Evolutionary conservation across 2,888 invertebrate species (phyloP).

Genomic region (Tipula confusa): DNA sequence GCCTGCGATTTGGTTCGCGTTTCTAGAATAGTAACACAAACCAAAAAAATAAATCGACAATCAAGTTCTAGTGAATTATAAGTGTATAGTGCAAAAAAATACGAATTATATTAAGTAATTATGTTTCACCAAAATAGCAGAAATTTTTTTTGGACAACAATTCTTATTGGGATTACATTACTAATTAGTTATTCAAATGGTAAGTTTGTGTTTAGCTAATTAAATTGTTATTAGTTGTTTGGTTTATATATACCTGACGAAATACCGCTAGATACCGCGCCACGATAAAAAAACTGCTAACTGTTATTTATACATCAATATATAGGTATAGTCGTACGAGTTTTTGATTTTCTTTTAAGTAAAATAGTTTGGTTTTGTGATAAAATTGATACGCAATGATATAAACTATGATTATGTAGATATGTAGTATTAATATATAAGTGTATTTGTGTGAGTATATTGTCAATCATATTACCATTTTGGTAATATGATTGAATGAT

Average conservation of each 20-base stretch:
- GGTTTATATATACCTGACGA: not conserved
- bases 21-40: not conserved
- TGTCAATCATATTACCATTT: not conserved
- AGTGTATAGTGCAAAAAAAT: not conserved
- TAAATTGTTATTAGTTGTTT: not conserved
- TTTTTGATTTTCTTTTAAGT: not conserved
- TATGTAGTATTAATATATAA: not conserved
- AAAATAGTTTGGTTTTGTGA: not conserved
- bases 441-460: not conserved
- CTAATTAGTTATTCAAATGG: slow-evolving; percentile 3
- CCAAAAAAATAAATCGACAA: not conserved
- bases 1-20: not conserved
- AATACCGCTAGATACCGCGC: not conserved
- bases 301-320: not conserved
- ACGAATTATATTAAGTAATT: not conserved
- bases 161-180: slow-evolving; percentile 25
- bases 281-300: not conserved
- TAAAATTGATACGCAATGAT: not conserved
- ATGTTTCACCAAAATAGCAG: not conserved
- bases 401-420: not conserved
- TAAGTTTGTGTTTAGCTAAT: not conserved
- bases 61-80: not conserved
- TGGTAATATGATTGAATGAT: not conserved
- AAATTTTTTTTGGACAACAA: not conserved
- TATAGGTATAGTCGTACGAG: too few species aligned